Evolutionary conservation across 1,140 invertebrate genomes (phyloP), one percentile per base, ranked within the genome.

Genomic region (Proales similis): DNA sequence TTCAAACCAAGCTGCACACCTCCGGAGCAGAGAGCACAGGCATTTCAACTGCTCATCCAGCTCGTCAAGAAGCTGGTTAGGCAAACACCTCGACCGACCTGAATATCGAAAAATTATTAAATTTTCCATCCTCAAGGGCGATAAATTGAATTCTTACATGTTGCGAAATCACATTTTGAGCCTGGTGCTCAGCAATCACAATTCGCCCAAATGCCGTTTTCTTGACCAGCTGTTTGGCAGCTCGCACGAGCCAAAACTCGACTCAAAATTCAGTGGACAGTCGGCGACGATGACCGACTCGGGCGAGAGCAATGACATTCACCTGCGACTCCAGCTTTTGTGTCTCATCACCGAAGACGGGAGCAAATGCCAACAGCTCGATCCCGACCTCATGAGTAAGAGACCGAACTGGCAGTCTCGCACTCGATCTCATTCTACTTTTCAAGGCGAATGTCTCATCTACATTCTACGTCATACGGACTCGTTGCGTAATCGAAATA

Each of bases 81-180:
- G n/a, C n/a, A n/a, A n/a, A n/a, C n/a, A n/a, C n/a, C n/a, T n/a
- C n/a, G n/a, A n/a, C n/a, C n/a, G n/a, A n/a, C n/a, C n/a, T n/a
- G n/a, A n/a, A 12, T 57, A 57, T 42, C 6, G 45, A 27, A 57
- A 57, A 57, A 57, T n/a, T 42, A 57, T 19, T 53, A 20, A 1
- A 20, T 30, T 3, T 49, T 49, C 20, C 30, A 12, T 14, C 2
- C n/a, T 32, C 19, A 27, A 49, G 48, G 11, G 9, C 11, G 51
- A 57, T n/a, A 57, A 57, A 42, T 57, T 57, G 11, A 42, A 57
- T 36, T 19, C 51, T 2, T 57, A 42, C 9, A 57, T 57, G 51
- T 17, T 57, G 0, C 9, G 36, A 22, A 57, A 57, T 42, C 51
- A 57, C 32, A 19, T 57, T 12, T 19, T 57, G 3, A 42, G 51